Conservation (phyloP, 2,797 vertebrate species). For the Etheostoma nigrum region DNA sequence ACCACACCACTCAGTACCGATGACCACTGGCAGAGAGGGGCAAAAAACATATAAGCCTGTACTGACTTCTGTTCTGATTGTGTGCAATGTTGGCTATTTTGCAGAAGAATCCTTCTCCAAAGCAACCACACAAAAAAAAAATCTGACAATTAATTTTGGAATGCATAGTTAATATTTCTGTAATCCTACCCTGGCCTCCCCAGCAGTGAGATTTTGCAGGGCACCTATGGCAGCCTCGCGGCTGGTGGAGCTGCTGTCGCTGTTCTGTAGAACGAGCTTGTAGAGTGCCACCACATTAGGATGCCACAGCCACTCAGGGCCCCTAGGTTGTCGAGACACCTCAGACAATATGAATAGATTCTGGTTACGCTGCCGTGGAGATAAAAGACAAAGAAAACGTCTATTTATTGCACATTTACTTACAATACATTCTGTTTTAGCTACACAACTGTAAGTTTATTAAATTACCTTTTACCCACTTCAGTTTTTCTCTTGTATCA, state of each 20-base stretch:
- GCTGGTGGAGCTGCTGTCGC: constrained; percentile 86
- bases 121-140: neutral
- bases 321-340: constrained; percentile 91
- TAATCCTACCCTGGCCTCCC: constrained; percentile 89
- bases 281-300: constrained; percentile 91
- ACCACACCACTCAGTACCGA: constrained; percentile 90
- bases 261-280: constrained; percentile 90
- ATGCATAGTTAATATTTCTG: neutral
- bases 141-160: neutral
- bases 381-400: neutral
- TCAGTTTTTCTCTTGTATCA: neutral
- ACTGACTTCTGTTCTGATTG: neutral
- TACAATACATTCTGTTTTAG: neutral
- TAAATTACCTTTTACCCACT: neutral
- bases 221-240: constrained; percentile 92
- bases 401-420: neutral
- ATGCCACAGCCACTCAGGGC: constrained; percentile 97
- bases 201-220: constrained; percentile 94
- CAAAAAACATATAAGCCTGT: neutral
- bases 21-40: constrained; percentile 87
- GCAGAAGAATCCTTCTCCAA: neutral
- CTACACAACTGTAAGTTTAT: neutral
- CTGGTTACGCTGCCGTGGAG: constrained; percentile 81
- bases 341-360: constrained; percentile 90
- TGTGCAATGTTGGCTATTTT: neutral